Conservation (phyloP, 1,140 invertebrate species). For the Venturia canescens region DNA sequence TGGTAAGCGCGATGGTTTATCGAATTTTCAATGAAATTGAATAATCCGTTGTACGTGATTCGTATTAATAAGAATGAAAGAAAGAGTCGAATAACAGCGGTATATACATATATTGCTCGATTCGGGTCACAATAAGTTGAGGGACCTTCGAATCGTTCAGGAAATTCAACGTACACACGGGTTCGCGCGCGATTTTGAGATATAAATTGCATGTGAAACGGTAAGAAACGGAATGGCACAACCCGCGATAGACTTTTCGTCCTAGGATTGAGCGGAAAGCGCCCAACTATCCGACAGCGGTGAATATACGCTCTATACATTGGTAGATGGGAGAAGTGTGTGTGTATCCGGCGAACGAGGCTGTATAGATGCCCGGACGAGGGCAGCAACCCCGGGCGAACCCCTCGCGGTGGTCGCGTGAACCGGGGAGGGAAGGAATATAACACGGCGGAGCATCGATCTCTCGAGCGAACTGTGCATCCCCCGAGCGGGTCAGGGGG, state of each 20-base stretch:
- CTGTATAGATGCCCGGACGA: constrained; percentile 63
- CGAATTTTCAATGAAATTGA: too few species aligned
- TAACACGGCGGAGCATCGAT: constrained; percentile 68
- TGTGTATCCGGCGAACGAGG: neutral
- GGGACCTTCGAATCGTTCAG: too few species aligned
- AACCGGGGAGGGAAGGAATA: neutral
- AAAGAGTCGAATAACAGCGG: too few species aligned
- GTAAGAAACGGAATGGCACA: neutral
- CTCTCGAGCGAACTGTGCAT: constrained; percentile 70
- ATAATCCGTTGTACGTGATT: too few species aligned
- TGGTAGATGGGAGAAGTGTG: neutral
- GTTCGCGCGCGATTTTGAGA: neutral
- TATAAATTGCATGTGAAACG: neutral
- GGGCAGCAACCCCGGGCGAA: constrained; percentile 75
- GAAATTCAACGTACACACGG: neutral
- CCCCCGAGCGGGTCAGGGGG: constrained; percentile 71
- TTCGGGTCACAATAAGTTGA: too few species aligned
- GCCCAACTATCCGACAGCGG: neutral
- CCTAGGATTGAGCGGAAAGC: neutral
- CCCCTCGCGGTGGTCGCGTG: constrained; percentile 56
- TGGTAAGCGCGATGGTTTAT: too few species aligned
- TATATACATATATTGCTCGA: too few species aligned
- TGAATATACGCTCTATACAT: neutral
- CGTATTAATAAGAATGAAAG: too few species aligned
- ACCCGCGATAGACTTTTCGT: neutral